Evolutionary conservation across 2,113 vertebrate species (phyloP).

Genomic region (Campylomormyrus tamandua): DNA sequence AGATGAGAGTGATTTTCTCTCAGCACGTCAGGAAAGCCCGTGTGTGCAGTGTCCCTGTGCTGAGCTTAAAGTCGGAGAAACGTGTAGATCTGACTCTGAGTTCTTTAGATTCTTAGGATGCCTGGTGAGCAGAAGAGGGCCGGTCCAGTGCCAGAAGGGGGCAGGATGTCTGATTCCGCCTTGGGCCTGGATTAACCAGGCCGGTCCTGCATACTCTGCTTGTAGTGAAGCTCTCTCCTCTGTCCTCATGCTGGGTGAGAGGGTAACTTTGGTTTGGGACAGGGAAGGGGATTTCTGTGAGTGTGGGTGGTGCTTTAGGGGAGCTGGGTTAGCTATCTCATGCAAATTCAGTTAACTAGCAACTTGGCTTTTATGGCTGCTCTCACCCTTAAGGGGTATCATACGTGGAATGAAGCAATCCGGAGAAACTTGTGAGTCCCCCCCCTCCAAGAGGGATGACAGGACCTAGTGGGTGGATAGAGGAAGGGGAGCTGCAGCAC

Average conservation of each 20-base stretch:
- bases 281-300: slow-evolving; percentile 22
- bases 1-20: background rate
- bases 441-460: slow-evolving; percentile 35
- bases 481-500: background rate
- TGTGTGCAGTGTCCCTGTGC: background rate
- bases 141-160: slow-evolving; percentile 6
- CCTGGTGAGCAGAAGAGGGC: background rate
- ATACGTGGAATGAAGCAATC: slow-evolving; percentile 63
- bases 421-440: slow-evolving; percentile 52
- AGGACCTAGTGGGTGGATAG: background rate
- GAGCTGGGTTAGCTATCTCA: slow-evolving; percentile 69
- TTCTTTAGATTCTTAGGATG: background rate
- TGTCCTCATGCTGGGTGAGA: background rate
- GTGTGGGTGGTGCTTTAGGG: slow-evolving; percentile 29
- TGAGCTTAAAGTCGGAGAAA: background rate
- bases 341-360: slow-evolving; percentile 70
- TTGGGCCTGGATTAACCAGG: slow-evolving; percentile 38
- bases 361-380: slow-evolving; percentile 56
- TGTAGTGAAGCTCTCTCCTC: slow-evolving; percentile 40
- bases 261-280: background rate
- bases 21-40: background rate
- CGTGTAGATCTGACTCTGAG: background rate
- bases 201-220: slow-evolving; percentile 3
- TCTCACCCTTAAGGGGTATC: slow-evolving; percentile 55
- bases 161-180: slow-evolving; percentile 37